Evolutionary conservation across 2,797 vertebrate genomes (phyloP), one percentile per base, ranked within the genome.

Genomic region (Rhynchonycteris naso): DNA sequence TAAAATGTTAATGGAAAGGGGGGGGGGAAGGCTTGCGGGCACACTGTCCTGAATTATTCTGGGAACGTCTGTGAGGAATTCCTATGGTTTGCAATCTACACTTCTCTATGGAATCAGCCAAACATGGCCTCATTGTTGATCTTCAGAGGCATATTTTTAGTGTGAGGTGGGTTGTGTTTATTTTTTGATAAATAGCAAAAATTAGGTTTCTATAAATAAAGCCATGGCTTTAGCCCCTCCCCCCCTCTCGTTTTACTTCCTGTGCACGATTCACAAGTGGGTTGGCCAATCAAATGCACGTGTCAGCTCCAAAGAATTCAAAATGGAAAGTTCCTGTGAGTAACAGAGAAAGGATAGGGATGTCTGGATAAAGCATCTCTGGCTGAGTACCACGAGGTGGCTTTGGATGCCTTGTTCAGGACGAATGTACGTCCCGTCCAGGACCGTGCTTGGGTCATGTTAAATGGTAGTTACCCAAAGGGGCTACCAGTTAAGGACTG

Each of bases 151-250:
- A 89, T 97, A 92, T 93, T 98, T 98, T 94, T 93, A 93, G 93
- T 84, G 89, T 90, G 95, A 97, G 95, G 96, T 95, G 95, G 97
- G 98, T 80, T 97, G 96, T 97, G 96, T 97, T 97, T 96, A 91
- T 95, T 96, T 93, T 94, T 96, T 97, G 97, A 98, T 98, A 98
- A 98, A 98, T 96, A 98, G 97, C 96, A 97, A 98, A 98, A 97
- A 97, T 91, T 96, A 97, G 90, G 59, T 93, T 98, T 98, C 98
- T 98, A 98, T 97, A 98, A 98, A 98, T 98, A 98, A 97, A 98
- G 47, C 97, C 97, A 82, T 92, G 74, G 88, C 96, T 95, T 43
- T 7, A 43, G n/a, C 88, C 15, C 7, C 38, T 93, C 28, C 7
- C 13, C 28, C 79, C 47, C 28, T 8, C 43, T 76, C 69, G 78